A percentile compares a stretch with the other conserved stretches of the same genome.
Evolutionary conservation across 2,113 vertebrate genomes (phyloP).

Genomic region (Sorex araneus): DNA sequence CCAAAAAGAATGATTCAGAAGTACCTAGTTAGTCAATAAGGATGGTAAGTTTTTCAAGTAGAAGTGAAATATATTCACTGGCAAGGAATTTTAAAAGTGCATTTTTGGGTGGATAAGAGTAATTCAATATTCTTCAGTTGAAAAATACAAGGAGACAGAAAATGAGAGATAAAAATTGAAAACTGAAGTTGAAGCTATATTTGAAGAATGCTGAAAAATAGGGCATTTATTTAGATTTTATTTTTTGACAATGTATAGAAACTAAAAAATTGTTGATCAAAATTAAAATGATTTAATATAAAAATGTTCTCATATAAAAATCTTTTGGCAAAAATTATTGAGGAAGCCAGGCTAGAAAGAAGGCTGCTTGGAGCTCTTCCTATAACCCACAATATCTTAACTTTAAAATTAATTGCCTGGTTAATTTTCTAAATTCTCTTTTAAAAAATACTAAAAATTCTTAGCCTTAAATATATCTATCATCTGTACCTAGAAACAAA

Average conservation of each 20-base stretch:
- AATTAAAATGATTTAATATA: background rate
- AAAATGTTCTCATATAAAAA: too few species aligned
- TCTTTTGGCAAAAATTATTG: background rate
- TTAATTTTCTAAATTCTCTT: slow-evolving; percentile 5
- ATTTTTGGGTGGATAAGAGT: background rate
- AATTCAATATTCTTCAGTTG: background rate
- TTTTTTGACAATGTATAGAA: background rate
- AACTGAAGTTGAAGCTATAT: background rate
- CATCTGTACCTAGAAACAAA: too few species aligned
- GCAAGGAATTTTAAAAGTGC: background rate
- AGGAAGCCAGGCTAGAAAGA: background rate
- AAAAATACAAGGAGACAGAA: background rate
- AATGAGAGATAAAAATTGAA: background rate
- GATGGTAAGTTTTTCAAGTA: background rate
- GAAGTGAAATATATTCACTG: background rate
- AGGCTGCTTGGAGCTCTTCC: rapidly evolving
- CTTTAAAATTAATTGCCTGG: background rate
- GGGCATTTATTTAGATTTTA: background rate
- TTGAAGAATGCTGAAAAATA: background rate
- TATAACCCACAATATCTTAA: background rate
- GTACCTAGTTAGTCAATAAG: background rate
- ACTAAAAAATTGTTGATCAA: background rate
- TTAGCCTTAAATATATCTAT: background rate
- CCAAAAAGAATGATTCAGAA: background rate
- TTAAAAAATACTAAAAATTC: background rate